Percentiles rank a stretch among this genome's conserved stretches.
Evolutionary conservation across 2,888 invertebrate species (phyloP).

Genomic region (Trachelus troglodyta): DNA sequence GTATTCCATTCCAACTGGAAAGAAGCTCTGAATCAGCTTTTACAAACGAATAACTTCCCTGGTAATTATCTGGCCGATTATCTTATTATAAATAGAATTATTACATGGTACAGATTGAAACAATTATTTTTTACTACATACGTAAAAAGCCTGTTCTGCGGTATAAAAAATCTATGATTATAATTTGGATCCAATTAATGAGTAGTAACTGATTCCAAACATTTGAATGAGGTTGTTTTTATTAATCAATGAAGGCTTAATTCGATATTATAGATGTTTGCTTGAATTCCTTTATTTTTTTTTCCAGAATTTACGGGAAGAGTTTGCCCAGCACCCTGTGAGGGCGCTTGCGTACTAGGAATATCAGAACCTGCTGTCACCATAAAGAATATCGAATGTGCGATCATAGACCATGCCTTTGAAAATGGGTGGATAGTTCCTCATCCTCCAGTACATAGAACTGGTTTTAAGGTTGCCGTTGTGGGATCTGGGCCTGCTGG

Average conservation of each 20-base stretch:
- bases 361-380: constrained; percentile 98
- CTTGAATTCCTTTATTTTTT: background rate
- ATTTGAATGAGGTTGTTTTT: constrained; percentile 24
- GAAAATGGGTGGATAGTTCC: constrained; percentile 95
- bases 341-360: constrained; percentile 96
- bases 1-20: constrained; percentile 95
- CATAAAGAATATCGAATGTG: constrained; percentile 98
- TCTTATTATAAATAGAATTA: too few relatives aligned
- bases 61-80: constrained; percentile 57
- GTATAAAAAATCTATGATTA: constrained; percentile 40
- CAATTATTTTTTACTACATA: too few relatives aligned
- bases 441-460: constrained; percentile 78
- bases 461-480: constrained; percentile 86
- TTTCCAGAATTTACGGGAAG: constrained; percentile 87
- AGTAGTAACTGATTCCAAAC: constrained; percentile 44
- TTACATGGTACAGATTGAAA: too few relatives aligned
- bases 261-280: constrained; percentile 3
- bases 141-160: background rate
- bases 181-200: constrained; percentile 57
- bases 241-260: background rate
- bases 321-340: constrained; percentile 97
- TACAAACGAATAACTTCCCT: constrained; percentile 99
- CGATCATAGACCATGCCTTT: constrained; percentile 98
- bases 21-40: constrained; percentile 89
- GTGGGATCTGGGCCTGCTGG: constrained; percentile 97